Conservation (phyloP, 2,888 invertebrate species). For the Stenotaenia linearis region DNA sequence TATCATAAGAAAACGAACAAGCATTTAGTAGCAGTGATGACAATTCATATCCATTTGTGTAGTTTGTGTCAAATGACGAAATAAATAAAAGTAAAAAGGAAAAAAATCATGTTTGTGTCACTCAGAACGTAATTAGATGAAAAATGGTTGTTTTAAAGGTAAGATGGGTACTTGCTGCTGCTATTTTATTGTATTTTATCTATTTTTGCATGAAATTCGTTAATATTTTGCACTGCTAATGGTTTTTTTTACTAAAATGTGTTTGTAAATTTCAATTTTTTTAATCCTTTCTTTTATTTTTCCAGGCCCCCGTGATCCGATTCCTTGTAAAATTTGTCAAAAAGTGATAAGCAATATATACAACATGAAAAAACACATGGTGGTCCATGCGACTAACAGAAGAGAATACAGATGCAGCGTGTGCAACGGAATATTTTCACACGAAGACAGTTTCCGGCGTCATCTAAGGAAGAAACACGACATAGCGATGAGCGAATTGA, state of each 20-base stretch:
- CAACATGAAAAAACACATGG: constrained; percentile 36
- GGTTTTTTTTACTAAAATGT: background rate
- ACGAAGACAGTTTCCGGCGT: constrained; percentile 35
- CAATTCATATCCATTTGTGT: constrained; percentile 26
- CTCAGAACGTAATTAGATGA: background rate
- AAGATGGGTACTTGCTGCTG: background rate
- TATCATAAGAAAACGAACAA: background rate
- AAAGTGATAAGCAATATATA: constrained; percentile 35
- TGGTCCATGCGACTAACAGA: constrained; percentile 29
- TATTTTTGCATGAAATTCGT: constrained; percentile 8
- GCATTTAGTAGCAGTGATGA: constrained; percentile 26
- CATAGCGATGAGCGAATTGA: constrained; percentile 26
- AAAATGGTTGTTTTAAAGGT: background rate
- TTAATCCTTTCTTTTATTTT: constrained; percentile 14
- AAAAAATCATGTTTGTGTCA: background rate
- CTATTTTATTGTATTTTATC: background rate
- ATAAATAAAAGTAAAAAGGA: background rate
- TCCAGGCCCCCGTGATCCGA: constrained; percentile 34
- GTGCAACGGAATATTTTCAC: constrained; percentile 31
- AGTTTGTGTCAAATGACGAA: constrained; percentile 20
- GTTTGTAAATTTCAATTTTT: background rate
- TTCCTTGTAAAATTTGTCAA: constrained; percentile 34
- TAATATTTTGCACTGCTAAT: background rate
- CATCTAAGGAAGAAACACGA: constrained; percentile 34
- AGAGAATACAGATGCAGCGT: constrained; percentile 31